phyloP scores from a whole-genome alignment of 2,888 invertebrate genomes.

The Lithophane socia region DNA sequence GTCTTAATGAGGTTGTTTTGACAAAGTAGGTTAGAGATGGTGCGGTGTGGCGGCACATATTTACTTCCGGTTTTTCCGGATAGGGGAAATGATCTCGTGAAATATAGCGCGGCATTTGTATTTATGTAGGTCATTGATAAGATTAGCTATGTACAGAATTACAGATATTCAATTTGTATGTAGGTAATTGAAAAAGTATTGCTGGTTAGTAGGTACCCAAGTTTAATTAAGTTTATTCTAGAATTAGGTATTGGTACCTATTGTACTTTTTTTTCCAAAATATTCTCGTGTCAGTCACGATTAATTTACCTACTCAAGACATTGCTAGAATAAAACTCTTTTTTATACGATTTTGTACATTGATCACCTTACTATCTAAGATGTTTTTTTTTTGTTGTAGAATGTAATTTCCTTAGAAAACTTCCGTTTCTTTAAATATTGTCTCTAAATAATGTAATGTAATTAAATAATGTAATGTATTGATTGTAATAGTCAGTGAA shows the following conservation, averaged over 20 bases:
- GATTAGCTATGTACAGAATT: neutral
- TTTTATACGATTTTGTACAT: neutral
- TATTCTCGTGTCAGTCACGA: neutral
- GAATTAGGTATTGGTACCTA: neutral
- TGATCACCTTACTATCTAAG: neutral
- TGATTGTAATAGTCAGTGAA: neutral
- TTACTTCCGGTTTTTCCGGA: slow-evolving; percentile 52
- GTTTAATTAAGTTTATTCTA: neutral
- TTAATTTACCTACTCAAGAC: neutral
- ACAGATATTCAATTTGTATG: neutral
- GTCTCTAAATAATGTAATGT: too few relatives aligned
- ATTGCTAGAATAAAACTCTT: neutral
- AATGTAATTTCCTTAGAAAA: neutral
- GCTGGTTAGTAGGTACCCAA: neutral
- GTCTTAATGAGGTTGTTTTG: neutral
- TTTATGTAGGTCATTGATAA: slow-evolving; percentile 2
- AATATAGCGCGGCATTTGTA: slow-evolving; percentile 36
- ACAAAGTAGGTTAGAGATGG: slow-evolving; percentile 22
- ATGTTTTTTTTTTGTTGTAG: neutral
- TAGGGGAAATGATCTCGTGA: slow-evolving; percentile 37
- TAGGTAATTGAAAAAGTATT: slow-evolving; percentile 6
- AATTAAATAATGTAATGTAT: too few relatives aligned
- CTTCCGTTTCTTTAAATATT: too few relatives aligned
- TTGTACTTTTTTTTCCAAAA: neutral
- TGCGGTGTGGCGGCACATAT: slow-evolving; percentile 11